Evolutionary conservation across 2,797 vertebrate species (phyloP).

Genomic region (Acestrorhynchus altus): DNA sequence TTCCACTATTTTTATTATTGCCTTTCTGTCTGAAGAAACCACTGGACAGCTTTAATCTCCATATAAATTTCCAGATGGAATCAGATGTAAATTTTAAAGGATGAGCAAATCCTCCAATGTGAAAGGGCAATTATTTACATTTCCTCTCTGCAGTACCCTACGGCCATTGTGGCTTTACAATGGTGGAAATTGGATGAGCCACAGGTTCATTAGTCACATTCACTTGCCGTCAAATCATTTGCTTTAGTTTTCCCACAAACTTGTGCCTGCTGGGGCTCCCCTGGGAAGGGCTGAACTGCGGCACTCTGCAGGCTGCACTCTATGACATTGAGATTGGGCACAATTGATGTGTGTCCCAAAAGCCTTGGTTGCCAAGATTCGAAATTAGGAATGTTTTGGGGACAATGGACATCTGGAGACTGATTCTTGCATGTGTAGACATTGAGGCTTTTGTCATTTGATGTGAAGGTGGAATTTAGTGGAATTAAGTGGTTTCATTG

Average conservation of each 20-base stretch:
- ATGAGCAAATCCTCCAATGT: slow-evolving; percentile 7
- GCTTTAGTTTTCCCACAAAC: slow-evolving; percentile 66
- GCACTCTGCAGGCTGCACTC: slow-evolving; percentile 76
- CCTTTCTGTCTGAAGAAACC: background rate
- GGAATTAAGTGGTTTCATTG: slow-evolving; percentile 46
- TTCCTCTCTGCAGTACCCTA: slow-evolving; percentile 33
- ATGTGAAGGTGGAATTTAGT: slow-evolving; percentile 53
- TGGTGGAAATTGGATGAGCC: slow-evolving; percentile 54
- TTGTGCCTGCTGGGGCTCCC: slow-evolving; percentile 65
- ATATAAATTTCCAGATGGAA: background rate
- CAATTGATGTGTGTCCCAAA: slow-evolving; percentile 78
- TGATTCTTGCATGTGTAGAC: slow-evolving; percentile 78
- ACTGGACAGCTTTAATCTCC: background rate
- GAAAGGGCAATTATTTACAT: slow-evolving; percentile 44
- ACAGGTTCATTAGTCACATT: slow-evolving; percentile 68
- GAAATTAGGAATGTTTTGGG: slow-evolving; percentile 82
- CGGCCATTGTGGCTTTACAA: slow-evolving; percentile 62
- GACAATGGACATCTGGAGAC: slow-evolving; percentile 80
- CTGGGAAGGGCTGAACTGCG: slow-evolving; percentile 75
- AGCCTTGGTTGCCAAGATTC: slow-evolving; percentile 83
- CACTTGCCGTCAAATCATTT: slow-evolving; percentile 58
- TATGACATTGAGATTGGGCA: slow-evolving; percentile 82
- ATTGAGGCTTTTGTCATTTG: slow-evolving; percentile 71
- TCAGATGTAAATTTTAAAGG: background rate
- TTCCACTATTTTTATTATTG: background rate